A percentile compares a stretch with the other conserved stretches of the same genome.
Conservation (phyloP, 1,140 invertebrate genomes). For the Bombus pascuorum region DNA sequence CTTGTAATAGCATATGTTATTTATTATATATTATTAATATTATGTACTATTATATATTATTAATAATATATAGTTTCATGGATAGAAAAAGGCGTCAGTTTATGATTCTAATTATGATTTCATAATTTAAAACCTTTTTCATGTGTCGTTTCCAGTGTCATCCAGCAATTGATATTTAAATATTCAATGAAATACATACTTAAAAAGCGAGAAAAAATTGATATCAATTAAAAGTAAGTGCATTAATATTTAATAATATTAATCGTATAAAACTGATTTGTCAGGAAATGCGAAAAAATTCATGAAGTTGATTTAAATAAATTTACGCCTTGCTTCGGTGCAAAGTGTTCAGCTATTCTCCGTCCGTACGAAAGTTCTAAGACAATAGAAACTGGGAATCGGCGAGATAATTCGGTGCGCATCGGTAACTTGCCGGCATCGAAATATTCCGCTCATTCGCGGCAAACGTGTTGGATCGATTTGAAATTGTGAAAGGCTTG, state of each 20-base stretch:
- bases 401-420: slow-evolving; percentile 1
- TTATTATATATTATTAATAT: too few relatives aligned
- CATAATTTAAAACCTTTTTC: too few relatives aligned
- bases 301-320: not conserved
- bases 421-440: slow-evolving; percentile 6
- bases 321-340: not conserved
- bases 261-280: not conserved
- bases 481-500: slow-evolving; percentile 16
- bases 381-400: not conserved
- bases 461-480: not conserved
- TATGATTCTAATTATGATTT: too few relatives aligned
- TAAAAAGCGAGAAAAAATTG: rapidly evolving
- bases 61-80: too few relatives aligned
- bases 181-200: too few relatives aligned
- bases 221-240: too few relatives aligned
- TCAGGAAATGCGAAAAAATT: not conserved
- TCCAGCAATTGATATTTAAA: too few relatives aligned
- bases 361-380: slow-evolving; percentile 3
- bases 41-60: too few relatives aligned
- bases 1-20: too few relatives aligned
- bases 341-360: not conserved
- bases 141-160: too few relatives aligned
- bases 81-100: too few relatives aligned
- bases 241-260: not conserved
- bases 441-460: slow-evolving; percentile 10